Percentiles rank a stretch among this genome's conserved stretches.
Conservation (phyloP, 2,888 invertebrate genomes). For the Drosophila rubida region DNA sequence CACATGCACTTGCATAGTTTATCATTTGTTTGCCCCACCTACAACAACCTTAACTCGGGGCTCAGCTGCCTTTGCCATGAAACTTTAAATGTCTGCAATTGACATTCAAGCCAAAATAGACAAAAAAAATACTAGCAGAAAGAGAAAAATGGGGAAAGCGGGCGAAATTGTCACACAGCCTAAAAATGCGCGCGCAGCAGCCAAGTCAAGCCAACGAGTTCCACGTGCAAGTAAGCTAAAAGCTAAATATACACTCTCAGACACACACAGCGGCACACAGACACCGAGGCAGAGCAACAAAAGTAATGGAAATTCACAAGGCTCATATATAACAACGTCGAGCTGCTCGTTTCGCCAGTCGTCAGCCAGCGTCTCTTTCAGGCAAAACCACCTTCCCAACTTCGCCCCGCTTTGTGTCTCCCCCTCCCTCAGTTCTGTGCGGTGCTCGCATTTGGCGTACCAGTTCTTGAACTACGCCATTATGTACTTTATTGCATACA, state of each 20-base stretch:
- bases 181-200: constrained; percentile 75
- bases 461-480: constrained; percentile 80
- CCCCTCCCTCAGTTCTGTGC: neutral
- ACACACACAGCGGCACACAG: constrained; percentile 11
- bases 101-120: constrained; percentile 66
- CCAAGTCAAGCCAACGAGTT: constrained; percentile 55
- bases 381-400: constrained; percentile 24
- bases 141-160: constrained; percentile 7
- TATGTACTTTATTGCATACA: constrained; percentile 81
- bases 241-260: constrained; percentile 36
- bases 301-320: constrained; percentile 69
- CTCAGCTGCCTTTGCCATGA: constrained; percentile 39
- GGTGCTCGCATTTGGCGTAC: constrained; percentile 39
- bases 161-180: constrained; percentile 70
- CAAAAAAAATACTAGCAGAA: constrained; percentile 15
- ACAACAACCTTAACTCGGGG: constrained; percentile 1
- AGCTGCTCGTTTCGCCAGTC: constrained; percentile 56
- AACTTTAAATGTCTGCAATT: constrained; percentile 79
- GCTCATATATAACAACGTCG: constrained; percentile 43
- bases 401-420: neutral
- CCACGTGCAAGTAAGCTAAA: constrained; percentile 69
- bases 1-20: constrained; percentile 61
- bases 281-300: constrained; percentile 47
- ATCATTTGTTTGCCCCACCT: constrained; percentile 52
- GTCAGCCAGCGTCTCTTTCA: constrained; percentile 46